Percentiles rank a stretch among this genome's conserved stretches.
phyloP scores from a whole-genome alignment of 2,888 invertebrate species.

The Fragum sueziense region DNA sequence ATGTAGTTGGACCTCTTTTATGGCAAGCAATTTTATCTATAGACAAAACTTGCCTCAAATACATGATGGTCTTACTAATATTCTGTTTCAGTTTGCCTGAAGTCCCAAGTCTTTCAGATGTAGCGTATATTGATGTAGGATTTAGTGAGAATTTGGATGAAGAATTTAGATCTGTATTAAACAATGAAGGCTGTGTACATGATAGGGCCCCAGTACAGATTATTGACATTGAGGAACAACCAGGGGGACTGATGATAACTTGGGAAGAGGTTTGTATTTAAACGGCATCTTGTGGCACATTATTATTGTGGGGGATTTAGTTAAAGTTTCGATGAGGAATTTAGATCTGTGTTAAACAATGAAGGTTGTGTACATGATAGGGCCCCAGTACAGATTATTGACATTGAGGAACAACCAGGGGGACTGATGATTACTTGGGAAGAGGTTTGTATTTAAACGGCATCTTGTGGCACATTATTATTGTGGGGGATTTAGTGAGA shows the following conservation, averaged over 20 bases:
- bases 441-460: constrained; percentile 81
- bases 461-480: too few relatives aligned
- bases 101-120: constrained; percentile 85
- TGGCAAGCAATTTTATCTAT: too few relatives aligned
- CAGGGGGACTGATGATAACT: constrained; percentile 84
- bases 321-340: constrained; percentile 66
- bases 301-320: constrained; percentile 84
- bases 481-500: constrained; percentile 82
- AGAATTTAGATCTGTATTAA: constrained; percentile 61
- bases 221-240: constrained; percentile 83
- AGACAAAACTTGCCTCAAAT: too few relatives aligned
- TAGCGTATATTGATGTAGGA: constrained; percentile 84
- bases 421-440: constrained; percentile 85
- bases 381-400: constrained; percentile 83
- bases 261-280: constrained; percentile 85
- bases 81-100: constrained; percentile 84
- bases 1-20: too few relatives aligned
- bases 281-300: too few relatives aligned
- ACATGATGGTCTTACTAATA: too few relatives aligned
- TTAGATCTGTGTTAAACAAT: constrained; percentile 64
- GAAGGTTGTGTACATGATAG: constrained; percentile 78
- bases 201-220: constrained; percentile 83
- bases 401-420: constrained; percentile 84
- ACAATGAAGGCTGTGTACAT: constrained; percentile 76
- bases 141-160: constrained; percentile 78